These are phyloP conservation scores for Piprites chloris DNA, from an alignment of 2,113 vertebrate species.

Conservation along the genomic window DNA sequence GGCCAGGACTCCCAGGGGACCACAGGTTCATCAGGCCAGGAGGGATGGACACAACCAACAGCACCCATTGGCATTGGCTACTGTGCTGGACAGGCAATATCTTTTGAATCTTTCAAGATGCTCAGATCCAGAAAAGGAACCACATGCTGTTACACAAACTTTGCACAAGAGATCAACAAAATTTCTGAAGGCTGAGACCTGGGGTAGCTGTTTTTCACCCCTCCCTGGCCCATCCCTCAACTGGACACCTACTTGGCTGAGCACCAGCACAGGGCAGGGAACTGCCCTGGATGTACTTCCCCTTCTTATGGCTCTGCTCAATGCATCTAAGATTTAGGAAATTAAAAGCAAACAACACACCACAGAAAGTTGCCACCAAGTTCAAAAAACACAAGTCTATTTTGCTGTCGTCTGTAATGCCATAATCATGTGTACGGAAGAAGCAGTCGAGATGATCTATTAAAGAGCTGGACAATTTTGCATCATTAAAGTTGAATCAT, in stretches of 20 bases:
- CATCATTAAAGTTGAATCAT: conserved; percentile 15
- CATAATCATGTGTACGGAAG: not conserved
- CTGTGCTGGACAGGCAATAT: rapidly evolving
- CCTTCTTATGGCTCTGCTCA: not conserved
- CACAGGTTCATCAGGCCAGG: rapidly evolving
- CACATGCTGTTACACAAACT: not conserved
- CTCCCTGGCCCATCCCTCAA: not conserved
- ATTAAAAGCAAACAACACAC: rapidly evolving
- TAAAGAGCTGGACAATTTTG: not conserved
- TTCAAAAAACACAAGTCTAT: not conserved
- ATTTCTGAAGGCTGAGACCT: not conserved
- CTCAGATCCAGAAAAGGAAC: not conserved
- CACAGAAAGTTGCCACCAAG: not conserved
- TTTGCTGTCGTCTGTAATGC: not conserved
- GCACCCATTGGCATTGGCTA: rapidly evolving
- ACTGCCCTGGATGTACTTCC: not conserved
- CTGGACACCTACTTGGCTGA: not conserved
- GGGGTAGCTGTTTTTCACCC: not conserved
- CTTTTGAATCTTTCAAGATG: not conserved
- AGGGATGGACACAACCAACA: not conserved
- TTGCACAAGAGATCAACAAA: rapidly evolving
- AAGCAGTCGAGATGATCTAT: not conserved
- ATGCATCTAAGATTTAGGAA: not conserved
- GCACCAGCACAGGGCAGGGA: not conserved
- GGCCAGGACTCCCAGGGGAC: too few species aligned